Percentiles rank a stretch among this genome's conserved stretches.
Evolutionary conservation across 2,797 vertebrate genomes (phyloP).

Genomic region (Gouania willdenowi): DNA sequence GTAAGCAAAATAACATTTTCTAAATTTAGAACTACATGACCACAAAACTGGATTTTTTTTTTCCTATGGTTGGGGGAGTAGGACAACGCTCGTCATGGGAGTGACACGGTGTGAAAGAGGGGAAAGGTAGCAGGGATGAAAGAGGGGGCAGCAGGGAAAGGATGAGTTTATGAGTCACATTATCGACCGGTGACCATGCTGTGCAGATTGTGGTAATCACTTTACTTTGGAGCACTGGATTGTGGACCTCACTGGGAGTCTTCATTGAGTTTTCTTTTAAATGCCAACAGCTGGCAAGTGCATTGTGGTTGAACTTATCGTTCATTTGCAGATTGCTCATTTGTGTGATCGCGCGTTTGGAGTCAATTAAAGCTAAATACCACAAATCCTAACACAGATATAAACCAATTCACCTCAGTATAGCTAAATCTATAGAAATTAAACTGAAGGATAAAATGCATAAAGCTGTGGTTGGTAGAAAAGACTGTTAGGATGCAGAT

Average conservation of each 20-base stretch:
- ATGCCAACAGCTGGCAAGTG: constrained; percentile 48
- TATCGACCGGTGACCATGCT: constrained; percentile 64
- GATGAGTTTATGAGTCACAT: constrained; percentile 65
- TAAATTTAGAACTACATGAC: no score
- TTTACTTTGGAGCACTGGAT: constrained; percentile 51
- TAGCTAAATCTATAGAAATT: no score
- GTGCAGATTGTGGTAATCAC: constrained; percentile 58
- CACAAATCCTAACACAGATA: no score
- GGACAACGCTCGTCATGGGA: constrained; percentile 19
- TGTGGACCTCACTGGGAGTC: constrained; percentile 23
- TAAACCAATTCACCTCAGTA: no score
- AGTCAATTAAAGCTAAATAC: constrained; percentile 10
- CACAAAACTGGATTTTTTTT: no score
- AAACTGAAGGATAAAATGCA: no score
- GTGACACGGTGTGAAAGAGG: constrained; percentile 39
- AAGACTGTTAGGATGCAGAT: no score
- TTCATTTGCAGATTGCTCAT: constrained; percentile 9
- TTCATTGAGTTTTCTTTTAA: constrained; percentile 50
- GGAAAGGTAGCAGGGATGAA: constrained; percentile 34
- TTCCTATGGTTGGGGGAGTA: constrained; percentile 33
- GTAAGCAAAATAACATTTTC: no score
- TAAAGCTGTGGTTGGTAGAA: no score
- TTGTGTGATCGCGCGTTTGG: constrained; percentile 21
- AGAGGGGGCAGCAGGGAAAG: constrained; percentile 29
- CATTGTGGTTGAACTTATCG: constrained; percentile 25